Evolutionary conservation across 1,140 invertebrate genomes (phyloP).

Genomic region (Bursaphelenchus mucronatus): DNA sequence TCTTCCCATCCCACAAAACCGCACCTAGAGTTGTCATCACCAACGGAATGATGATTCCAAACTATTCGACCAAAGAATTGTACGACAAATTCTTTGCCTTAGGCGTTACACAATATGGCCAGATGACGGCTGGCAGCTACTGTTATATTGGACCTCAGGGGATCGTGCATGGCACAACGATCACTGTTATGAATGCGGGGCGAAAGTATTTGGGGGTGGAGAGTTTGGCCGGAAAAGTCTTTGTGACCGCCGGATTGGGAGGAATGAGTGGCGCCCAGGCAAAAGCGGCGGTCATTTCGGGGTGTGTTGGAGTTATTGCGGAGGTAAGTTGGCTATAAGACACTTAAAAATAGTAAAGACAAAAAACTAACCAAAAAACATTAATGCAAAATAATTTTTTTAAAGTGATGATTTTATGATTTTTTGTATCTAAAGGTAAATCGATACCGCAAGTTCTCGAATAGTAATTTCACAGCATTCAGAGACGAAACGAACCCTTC

Average conservation of each 20-base stretch:
- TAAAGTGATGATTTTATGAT: too few relatives aligned
- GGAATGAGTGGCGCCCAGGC: conserved; percentile 72
- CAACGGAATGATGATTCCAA: conserved; percentile 72
- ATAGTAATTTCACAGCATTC: too few relatives aligned
- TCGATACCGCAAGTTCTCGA: too few relatives aligned
- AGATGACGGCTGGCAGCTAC: conserved; percentile 69
- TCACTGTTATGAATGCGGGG: conserved; percentile 70
- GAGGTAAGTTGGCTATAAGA: conserved; percentile 63
- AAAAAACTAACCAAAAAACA: conserved; percentile 15
- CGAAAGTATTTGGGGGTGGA: conserved; percentile 66
- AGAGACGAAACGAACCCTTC: too few relatives aligned
- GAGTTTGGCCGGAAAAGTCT: conserved; percentile 67
- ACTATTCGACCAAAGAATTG: conserved; percentile 67
- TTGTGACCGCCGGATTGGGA: conserved; percentile 69
- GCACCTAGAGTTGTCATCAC: conserved; percentile 70
- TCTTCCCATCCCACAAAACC: conserved; percentile 66
- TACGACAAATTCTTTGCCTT: conserved; percentile 69
- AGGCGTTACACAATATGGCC: conserved; percentile 67
- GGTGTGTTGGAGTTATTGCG: conserved; percentile 70
- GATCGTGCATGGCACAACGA: conserved; percentile 71
- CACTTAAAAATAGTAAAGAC: conserved; percentile 10
- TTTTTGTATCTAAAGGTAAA: too few relatives aligned
- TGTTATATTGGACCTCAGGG: conserved; percentile 73
- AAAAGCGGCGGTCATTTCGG: conserved; percentile 69
- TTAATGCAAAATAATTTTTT: too few relatives aligned